These are phyloP conservation scores for Dascillus cervinus DNA, from an alignment of 2,888 invertebrate species.

Conservation along the genomic window DNA sequence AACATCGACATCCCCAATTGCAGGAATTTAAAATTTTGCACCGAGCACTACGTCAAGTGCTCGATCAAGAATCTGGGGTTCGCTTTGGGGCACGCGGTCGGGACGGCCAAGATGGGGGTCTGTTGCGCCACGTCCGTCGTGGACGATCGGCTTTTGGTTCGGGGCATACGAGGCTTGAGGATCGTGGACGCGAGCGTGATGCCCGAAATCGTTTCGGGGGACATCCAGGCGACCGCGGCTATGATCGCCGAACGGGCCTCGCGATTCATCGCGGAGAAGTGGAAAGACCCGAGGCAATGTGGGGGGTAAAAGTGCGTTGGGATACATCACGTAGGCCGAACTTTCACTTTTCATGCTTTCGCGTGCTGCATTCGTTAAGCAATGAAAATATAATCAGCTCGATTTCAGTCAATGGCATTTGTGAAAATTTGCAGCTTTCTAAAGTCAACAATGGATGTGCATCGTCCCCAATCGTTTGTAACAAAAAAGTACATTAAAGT, in stretches of 20 bases:
- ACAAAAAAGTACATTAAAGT: too few relatives aligned
- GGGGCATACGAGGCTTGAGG: conserved; percentile 39
- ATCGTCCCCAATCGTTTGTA: too few relatives aligned
- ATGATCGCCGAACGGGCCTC: conserved; percentile 51
- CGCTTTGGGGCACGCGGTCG: conserved; percentile 17
- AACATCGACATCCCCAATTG: conserved; percentile 39
- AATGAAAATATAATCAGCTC: too few relatives aligned
- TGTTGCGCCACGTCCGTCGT: conserved; percentile 26
- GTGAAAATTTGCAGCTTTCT: too few relatives aligned
- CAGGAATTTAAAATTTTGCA: conserved; percentile 27
- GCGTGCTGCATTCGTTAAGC: too few relatives aligned
- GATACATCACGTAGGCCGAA: too few relatives aligned
- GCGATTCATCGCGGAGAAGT: conserved; percentile 39
- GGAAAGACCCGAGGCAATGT: too few relatives aligned
- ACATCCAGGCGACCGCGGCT: conserved; percentile 47
- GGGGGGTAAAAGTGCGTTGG: too few relatives aligned
- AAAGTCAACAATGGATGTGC: too few relatives aligned
- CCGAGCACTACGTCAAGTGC: conserved; percentile 51
- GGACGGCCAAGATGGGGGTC: conserved; percentile 35
- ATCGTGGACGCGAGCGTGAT: conserved; percentile 44
- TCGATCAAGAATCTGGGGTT: conserved; percentile 21
- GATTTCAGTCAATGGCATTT: too few relatives aligned
- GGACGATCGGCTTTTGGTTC: conserved; percentile 37
- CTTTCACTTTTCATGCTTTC: too few relatives aligned
- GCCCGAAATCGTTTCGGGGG: conserved; percentile 33